phyloP scores from a whole-genome alignment of 2,113 vertebrate species.

The Sarotherodon lohbergeri region DNA sequence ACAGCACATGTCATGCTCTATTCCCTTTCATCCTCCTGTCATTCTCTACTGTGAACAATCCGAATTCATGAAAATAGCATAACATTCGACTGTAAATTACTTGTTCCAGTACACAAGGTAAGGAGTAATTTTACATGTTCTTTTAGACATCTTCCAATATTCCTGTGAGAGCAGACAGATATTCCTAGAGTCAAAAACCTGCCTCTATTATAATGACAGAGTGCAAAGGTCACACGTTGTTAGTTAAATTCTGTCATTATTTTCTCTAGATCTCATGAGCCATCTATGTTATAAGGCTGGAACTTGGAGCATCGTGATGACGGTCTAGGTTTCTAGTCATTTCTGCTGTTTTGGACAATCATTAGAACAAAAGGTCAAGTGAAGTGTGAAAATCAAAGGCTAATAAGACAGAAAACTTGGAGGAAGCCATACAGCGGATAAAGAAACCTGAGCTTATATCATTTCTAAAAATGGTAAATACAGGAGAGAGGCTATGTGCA shows the following conservation, averaged over 20 bases:
- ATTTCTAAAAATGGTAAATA: background rate
- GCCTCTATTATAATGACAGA: background rate
- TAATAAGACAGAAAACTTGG: background rate
- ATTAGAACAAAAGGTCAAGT: background rate
- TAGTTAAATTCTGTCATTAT: background rate
- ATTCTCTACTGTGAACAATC: slow-evolving; percentile 66
- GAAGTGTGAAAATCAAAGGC: background rate
- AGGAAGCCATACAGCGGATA: background rate
- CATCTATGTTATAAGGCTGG: background rate
- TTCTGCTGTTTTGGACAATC: background rate
- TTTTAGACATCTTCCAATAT: background rate
- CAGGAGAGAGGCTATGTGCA: background rate
- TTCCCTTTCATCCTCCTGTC: slow-evolving; percentile 61
- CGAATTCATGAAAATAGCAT: slow-evolving; percentile 44
- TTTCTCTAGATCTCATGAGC: background rate
- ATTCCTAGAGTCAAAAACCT: background rate
- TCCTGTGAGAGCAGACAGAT: background rate
- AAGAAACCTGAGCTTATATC: background rate
- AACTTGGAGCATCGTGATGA: background rate
- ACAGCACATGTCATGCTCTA: background rate
- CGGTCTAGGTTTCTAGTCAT: background rate
- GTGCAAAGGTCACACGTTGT: background rate
- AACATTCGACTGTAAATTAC: background rate
- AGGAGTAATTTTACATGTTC: background rate
- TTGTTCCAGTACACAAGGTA: background rate